Evolutionary conservation across 2,797 vertebrate genomes (phyloP).

Genomic region (Acestrorhynchus altus): DNA sequence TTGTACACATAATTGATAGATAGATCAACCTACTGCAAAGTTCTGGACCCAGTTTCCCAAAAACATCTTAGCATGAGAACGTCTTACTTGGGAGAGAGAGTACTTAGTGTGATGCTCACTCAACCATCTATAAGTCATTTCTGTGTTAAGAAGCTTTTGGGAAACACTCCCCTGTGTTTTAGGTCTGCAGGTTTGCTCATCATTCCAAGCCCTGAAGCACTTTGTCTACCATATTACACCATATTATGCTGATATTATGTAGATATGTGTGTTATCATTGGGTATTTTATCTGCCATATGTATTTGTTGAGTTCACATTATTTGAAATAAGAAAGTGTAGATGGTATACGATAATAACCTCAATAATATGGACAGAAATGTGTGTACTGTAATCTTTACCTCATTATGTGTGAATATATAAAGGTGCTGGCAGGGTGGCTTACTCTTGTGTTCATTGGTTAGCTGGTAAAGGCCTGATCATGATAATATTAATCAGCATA

Average conservation of each 20-base stretch:
- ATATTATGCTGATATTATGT: neutral
- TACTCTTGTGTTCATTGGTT: no score
- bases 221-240: neutral
- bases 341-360: neutral
- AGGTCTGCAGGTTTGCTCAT: neutral
- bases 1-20: no score
- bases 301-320: neutral
- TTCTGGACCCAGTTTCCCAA: no score
- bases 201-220: neutral
- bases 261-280: conserved; percentile 10
- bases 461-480: no score
- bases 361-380: neutral
- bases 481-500: no score
- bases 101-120: no score
- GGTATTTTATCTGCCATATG: neutral
- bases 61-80: no score
- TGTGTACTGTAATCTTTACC: neutral
- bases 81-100: no score
- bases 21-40: no score
- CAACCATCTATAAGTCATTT: no score
- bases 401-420: neutral
- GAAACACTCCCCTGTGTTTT: neutral
- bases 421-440: neutral
- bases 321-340: neutral
- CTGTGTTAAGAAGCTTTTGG: no score